phyloP scores from a whole-genome alignment of 2,888 invertebrate genomes.

The Cephus pygmeus region DNA sequence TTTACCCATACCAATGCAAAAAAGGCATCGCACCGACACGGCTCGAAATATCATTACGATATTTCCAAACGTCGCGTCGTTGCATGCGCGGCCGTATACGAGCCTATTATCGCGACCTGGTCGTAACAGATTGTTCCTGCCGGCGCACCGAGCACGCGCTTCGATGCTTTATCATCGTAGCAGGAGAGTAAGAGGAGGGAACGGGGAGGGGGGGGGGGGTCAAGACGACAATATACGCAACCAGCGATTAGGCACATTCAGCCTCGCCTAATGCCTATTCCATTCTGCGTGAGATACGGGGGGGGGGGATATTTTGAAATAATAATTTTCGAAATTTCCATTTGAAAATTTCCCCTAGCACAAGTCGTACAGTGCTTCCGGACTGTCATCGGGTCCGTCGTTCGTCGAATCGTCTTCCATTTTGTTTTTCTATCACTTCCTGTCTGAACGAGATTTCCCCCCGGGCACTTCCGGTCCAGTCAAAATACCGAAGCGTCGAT shows the following conservation, averaged over 20 bases:
- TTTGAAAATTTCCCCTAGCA: too few species aligned
- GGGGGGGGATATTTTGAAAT: too few species aligned
- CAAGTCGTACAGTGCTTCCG: too few species aligned
- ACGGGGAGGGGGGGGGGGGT: too few species aligned
- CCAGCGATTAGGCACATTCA: not conserved
- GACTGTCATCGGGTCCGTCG: too few species aligned
- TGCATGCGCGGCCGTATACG: not conserved
- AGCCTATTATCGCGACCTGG: not conserved
- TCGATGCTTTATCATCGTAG: not conserved
- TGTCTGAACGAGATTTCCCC: not conserved
- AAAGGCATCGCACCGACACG: not conserved
- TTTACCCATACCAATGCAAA: not conserved
- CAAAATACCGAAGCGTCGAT: not conserved
- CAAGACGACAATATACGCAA: not conserved
- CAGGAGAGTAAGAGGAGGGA: not conserved
- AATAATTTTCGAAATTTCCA: too few species aligned
- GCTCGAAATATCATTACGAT: not conserved
- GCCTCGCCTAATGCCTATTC: not conserved
- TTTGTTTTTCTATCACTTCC: too few species aligned
- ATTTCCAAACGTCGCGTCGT: not conserved
- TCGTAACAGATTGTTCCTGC: not conserved
- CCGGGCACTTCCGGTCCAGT: not conserved
- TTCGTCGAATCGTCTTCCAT: too few species aligned
- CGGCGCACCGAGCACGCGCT: not conserved
- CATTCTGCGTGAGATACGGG: not conserved